Percentiles rank a stretch among this genome's conserved stretches.
Conservation (phyloP, 2,797 vertebrate genomes). For the Balearica regulorum region DNA sequence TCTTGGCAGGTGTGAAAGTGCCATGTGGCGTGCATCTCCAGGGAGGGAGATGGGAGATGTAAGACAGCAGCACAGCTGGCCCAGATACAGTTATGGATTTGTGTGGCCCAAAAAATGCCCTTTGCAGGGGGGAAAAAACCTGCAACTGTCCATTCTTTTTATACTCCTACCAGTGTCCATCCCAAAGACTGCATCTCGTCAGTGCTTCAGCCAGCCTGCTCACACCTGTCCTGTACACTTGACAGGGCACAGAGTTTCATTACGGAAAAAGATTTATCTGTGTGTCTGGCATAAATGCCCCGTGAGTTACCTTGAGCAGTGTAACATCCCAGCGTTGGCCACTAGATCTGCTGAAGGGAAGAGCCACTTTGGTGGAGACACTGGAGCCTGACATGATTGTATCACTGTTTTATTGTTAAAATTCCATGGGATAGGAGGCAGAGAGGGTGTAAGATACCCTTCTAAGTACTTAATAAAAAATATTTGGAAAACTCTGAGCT, state of each 20-base stretch:
- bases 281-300: neutral
- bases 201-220: neutral
- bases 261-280: neutral
- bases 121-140: neutral
- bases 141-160: neutral
- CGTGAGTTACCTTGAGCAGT: accelerated
- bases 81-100: neutral
- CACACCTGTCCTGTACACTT: neutral
- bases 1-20: slow-evolving; percentile 60
- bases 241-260: neutral
- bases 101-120: neutral
- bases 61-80: neutral
- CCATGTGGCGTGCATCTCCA: slow-evolving; percentile 5
- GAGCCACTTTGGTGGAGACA: no score
- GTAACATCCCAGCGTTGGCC: neutral
- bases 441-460: neutral
- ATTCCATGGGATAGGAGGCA: neutral
- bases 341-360: neutral
- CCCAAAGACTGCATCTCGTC: no score
- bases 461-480: neutral
- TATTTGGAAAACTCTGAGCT: neutral
- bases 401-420: neutral
- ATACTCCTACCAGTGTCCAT: neutral
- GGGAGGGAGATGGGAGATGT: slow-evolving; percentile 60
- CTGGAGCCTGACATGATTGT: accelerated